Evolutionary conservation across 1,140 invertebrate genomes (phyloP), one percentile per base, ranked within the genome.

Genomic region (Brachionus rubens): DNA sequence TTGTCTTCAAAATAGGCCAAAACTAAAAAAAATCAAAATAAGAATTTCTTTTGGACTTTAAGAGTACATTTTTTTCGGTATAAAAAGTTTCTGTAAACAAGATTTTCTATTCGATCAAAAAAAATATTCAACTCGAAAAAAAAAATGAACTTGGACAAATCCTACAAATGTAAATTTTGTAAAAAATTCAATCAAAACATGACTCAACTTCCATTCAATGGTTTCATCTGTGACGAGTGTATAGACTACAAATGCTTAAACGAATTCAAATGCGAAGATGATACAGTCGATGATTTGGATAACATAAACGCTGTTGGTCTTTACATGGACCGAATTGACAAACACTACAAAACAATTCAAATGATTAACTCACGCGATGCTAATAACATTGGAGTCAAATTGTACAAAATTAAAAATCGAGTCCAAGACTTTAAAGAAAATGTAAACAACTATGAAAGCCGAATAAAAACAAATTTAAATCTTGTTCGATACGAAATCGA

Each of bases 251-350:
- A 65, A 26, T 65, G 59, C 14, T 21, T 65, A 14, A 65, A 65
- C 19, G 59, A 65, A 41, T 65, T 65, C n/a, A 65, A 65, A 24
- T 19, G 7, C 21, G 40, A 41, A 43, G 59, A 65, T 43, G 36
- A 65, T 24, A 12, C 33, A 3, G 6, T 12, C 4, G 24, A 65
- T 21, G 59, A 43, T 43, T 41, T 65, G 10, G 59, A 65, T 10
- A 65, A 65, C 24, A 24, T 43, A 26, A 65, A 65, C 19, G 36
- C 59, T 24, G 59, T 65, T 2, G 36, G 59, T 30, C 19, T 65
- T 65, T 65, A 43, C n/a, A 65, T 65, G 59, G 59, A 65, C 1
- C 19, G 40, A 24, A 65, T 65, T 24, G 59, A 65, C 16, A 65
- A 43, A 24, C 19, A 65, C 28, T 43, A 65, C 24, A 41, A 43